Evolutionary conservation across 2,888 invertebrate genomes (phyloP), one percentile per base, ranked within the genome.

Genomic region (Phyto melanocephala): DNA sequence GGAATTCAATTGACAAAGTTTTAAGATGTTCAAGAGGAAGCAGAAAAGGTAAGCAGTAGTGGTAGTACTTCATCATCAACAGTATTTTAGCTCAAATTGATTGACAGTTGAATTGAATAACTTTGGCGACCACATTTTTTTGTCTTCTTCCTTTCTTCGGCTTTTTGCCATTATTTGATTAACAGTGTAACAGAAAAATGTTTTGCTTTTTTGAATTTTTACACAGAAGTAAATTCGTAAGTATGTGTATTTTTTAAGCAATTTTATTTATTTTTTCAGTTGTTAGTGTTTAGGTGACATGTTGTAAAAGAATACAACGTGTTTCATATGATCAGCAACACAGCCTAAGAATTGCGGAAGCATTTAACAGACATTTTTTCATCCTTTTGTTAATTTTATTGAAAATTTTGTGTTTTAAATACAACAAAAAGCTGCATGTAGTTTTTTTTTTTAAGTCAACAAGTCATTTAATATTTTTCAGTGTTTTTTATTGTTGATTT

Each of bases 31-130:
- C n/a, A 68, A 54, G 40, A 13, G 63, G 56, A 63, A 40, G 28
- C 33, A 15, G 60, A 63, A 58, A 79, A 60, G 68, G 68, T 62
- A 56, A 68, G 71, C 47, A 62, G 68, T 67, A 28, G 4, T 28
- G n/a, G n/a, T 28, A 28, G 28, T 28, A 22, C 45, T 63, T 79
- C 45, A 79, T 72, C 72, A 72, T 74, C 45, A 17, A 67, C 67
- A 88, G 88, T 88, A 87, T 88, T 80, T 84, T 80, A 82, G 80
- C 81, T 89, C 89, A 90, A 87, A 88, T 87, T 89, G 89, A 89
- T 89, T 89, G 89, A 89, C 89, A 90, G 89, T 89, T 89, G 89
- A 89, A 89, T 89, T 87, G 89, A 88, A 90, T 71, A 89, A 88
- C 87, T 87, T 89, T 89, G 89, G 89, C 87, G 90, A 89, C 40